These are phyloP conservation scores for Narcine bancroftii DNA, from an alignment of 2,113 vertebrate species.

Conservation along the genomic window DNA sequence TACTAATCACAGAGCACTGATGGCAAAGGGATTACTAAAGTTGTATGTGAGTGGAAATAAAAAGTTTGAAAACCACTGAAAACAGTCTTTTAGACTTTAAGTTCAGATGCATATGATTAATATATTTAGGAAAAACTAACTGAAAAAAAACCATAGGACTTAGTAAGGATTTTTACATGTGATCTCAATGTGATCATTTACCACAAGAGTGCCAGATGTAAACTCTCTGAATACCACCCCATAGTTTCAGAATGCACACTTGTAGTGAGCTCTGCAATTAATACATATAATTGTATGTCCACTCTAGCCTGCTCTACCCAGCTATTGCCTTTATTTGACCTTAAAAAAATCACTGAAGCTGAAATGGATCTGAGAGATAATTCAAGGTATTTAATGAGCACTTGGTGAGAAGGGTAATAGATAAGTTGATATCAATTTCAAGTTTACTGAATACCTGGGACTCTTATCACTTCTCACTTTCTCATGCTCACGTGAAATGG, in stretches of 20 bases:
- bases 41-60: too few relatives aligned
- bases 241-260: neutral
- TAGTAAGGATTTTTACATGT: neutral
- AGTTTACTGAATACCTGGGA: neutral
- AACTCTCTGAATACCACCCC: neutral
- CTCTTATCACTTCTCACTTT: neutral
- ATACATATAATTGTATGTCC: neutral
- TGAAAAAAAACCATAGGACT: neutral
- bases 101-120: neutral
- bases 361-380: neutral
- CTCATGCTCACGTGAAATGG: neutral
- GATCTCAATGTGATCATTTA: neutral
- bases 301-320: neutral
- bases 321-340: neutral
- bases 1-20: too few relatives aligned
- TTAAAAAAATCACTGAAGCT: neutral
- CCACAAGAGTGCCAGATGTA: neutral
- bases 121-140: neutral
- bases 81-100: neutral
- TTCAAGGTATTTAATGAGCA: neutral
- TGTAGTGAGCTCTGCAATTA: neutral
- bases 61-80: too few relatives aligned
- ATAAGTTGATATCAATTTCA: neutral
- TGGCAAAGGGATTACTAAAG: too few relatives aligned
- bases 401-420: neutral